Base-by-base conservation (phyloP, 2,888 invertebrate species). In the Pandemis heparana region DNA sequence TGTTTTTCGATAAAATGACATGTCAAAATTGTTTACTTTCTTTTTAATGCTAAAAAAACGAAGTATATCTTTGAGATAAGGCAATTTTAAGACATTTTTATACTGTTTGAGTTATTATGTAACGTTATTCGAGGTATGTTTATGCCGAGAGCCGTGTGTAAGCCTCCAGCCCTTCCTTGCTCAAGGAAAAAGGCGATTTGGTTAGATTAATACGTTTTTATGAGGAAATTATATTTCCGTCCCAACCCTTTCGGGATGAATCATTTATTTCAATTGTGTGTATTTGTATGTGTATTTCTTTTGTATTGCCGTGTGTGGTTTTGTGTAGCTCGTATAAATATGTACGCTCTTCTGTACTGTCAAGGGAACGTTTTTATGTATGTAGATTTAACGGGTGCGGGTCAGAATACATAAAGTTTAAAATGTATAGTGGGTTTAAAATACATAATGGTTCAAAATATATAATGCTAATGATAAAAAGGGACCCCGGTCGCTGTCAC, bases 201-300 rank as follows among this genome's bases (percentile, higher is more conserved):
- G 72, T 72, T 67, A 72, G 32, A 62, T 43, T 67, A 62, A 72
- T 68, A 63, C 67, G 67, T 53, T 68, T 69, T 67, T 68, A 72
- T 38, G 66, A 61, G 71, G 62, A 72, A 72, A 72, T 72, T 72
- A 72, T 72, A 67, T 72, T 72, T 53, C 71, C 70, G 63, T 16
- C 63, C 60, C 32, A 32, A 65, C 65, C 65, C 51, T 65, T 39
- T 41, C 61, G 43, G 32, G 67, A 72, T 68, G 62, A 41, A 43
- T 43, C 62, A 63, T 72, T 72, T 67, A 67, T 72, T 68, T 68
- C 72, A 72, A 72, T 72, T 68, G 72, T 53, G 18, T 6, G 14
- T 66, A 43, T 62, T 72, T 68, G 72, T 53, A 38, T 10, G 8
- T 66, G 53, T 62, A 63, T 67, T 72, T 72, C 67, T 63, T 67